These are phyloP conservation scores for Cosmopolites sordidus DNA, from an alignment of 2,888 invertebrate species.

Conservation along the genomic window DNA sequence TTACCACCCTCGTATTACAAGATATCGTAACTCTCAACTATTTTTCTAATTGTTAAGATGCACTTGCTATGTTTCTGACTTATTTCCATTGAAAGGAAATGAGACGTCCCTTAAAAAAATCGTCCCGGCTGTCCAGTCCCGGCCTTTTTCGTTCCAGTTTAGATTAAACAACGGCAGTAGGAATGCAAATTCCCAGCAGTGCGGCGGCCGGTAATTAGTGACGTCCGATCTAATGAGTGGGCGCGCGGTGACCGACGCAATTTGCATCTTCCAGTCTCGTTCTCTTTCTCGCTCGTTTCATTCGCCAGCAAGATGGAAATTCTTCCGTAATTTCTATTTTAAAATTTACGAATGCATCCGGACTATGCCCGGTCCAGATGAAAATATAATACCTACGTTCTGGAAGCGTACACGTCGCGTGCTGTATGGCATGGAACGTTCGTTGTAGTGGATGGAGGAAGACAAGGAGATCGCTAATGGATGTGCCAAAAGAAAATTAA, in stretches of 20 bases:
- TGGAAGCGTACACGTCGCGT: no score
- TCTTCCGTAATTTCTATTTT: slow-evolving; percentile 40
- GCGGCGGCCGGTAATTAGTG: slow-evolving; percentile 34
- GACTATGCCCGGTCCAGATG: slow-evolving; percentile 20
- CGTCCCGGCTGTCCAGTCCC: background rate
- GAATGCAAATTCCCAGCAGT: slow-evolving; percentile 28
- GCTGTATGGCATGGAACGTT: no score
- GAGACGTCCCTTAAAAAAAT: no score
- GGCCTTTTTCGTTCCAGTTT: slow-evolving; percentile 25
- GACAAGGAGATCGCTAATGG: no score
- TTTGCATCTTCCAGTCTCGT: slow-evolving; percentile 30
- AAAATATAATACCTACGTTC: slow-evolving; percentile 21
- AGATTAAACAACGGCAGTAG: slow-evolving; percentile 28
- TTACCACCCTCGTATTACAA: no score
- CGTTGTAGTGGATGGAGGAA: no score
- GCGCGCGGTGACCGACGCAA: slow-evolving; percentile 32
- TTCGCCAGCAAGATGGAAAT: slow-evolving; percentile 26
- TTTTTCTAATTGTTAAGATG: no score
- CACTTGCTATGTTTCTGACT: no score
- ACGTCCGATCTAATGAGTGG: slow-evolving; percentile 38
- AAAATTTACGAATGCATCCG: slow-evolving; percentile 40
- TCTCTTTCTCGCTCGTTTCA: background rate
- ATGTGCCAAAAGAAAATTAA: no score
- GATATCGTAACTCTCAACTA: no score
- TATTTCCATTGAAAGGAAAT: no score